Evolutionary conservation across 2,888 invertebrate genomes (phyloP).

Genomic region (Loripinus fragilis): DNA sequence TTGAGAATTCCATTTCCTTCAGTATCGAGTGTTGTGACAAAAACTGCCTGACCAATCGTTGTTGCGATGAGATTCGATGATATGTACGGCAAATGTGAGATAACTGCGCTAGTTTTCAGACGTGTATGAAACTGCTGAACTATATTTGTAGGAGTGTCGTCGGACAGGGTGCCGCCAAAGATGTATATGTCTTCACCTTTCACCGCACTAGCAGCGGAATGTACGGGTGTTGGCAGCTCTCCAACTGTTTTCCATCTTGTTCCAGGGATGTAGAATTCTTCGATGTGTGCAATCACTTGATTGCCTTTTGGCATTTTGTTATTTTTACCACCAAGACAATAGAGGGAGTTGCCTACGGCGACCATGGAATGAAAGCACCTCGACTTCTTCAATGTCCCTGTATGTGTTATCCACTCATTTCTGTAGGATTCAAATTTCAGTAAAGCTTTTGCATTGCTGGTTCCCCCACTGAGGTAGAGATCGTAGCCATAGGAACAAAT

Average conservation of each 20-base stretch:
- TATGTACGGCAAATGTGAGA: conserved; percentile 45
- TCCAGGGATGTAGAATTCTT: conserved; percentile 58
- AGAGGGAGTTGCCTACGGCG: conserved; percentile 55
- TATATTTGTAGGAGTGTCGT: conserved; percentile 28
- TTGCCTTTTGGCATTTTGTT: conserved; percentile 37
- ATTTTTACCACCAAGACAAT: conserved; percentile 56
- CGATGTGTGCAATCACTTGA: conserved; percentile 52
- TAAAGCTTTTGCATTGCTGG: conserved; percentile 51
- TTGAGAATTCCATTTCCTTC: conserved; percentile 45
- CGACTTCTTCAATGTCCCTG: conserved; percentile 56
- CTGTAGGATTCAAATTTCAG: conserved; percentile 61
- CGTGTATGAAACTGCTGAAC: conserved; percentile 62
- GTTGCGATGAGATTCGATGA: conserved; percentile 38
- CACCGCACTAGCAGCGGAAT: conserved; percentile 51
- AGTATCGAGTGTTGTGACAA: conserved; percentile 37
- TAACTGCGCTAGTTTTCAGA: conserved; percentile 44
- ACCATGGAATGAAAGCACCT: conserved; percentile 60
- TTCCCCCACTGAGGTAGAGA: conserved; percentile 59
- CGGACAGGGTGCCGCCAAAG: conserved; percentile 56
- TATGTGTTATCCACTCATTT: conserved; percentile 57
- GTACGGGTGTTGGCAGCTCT: conserved; percentile 53
- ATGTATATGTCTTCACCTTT: conserved; percentile 56
- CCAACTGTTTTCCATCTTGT: conserved; percentile 57
- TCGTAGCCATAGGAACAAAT: conserved; percentile 60
- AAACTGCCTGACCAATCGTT: conserved; percentile 44